Evolutionary conservation across 2,113 vertebrate genomes (phyloP).

Genomic region (Crotalus horridus): DNA sequence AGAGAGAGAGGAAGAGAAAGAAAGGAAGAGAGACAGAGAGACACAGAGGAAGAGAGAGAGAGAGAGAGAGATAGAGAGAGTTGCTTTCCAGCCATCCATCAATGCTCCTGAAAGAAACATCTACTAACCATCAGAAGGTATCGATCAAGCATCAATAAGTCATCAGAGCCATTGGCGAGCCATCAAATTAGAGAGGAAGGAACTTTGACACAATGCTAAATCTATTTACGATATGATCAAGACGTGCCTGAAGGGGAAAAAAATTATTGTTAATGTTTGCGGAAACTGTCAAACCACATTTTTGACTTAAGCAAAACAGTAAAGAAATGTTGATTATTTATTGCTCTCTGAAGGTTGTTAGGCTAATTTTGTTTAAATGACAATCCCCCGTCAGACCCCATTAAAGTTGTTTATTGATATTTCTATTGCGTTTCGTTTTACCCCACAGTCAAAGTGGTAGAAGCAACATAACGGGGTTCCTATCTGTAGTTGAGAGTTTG

Average conservation of each 20-base stretch:
- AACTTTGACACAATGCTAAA: background rate
- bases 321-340: slow-evolving; percentile 34
- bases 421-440: slow-evolving; percentile 31
- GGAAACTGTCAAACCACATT: slow-evolving; percentile 17
- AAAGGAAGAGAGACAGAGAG: background rate
- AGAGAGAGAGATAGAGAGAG: background rate
- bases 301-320: slow-evolving; percentile 27
- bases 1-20: background rate
- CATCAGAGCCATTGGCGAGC: background rate
- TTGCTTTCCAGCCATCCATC: background rate
- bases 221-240: background rate
- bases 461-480: background rate
- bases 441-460: slow-evolving; percentile 16
- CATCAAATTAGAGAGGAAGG: background rate
- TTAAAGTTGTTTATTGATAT: slow-evolving; percentile 2
- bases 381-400: background rate
- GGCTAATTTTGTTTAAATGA: slow-evolving; percentile 50
- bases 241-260: background rate
- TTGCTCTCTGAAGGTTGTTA: slow-evolving; percentile 32
- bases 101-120: background rate
- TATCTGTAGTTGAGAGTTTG: background rate
- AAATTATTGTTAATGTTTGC: background rate
- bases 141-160: background rate
- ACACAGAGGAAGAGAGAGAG: background rate
- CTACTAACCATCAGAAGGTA: background rate